Conservation (phyloP, 2,797 vertebrate genomes). For the Epinephelus malabaricus region DNA sequence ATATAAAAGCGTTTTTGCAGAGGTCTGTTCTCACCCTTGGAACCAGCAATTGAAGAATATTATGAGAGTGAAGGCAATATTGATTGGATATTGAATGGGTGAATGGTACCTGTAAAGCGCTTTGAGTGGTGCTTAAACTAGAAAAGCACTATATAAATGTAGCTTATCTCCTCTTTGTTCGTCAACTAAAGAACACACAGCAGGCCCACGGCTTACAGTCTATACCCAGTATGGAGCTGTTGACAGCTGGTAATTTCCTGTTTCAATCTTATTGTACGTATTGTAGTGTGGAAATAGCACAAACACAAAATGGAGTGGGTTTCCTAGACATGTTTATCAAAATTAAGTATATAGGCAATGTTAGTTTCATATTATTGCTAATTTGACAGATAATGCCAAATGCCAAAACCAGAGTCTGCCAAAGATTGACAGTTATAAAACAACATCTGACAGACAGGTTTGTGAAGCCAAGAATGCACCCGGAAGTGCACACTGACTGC, state of each 20-base stretch:
- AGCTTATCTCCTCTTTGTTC: no score
- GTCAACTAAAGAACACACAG: no score
- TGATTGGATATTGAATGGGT: no score
- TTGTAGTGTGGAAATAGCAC: not conserved
- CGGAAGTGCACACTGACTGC: not conserved
- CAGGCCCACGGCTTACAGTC: no score
- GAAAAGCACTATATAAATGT: no score
- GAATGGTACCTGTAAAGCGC: no score
- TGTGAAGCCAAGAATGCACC: not conserved
- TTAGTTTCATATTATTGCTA: not conserved
- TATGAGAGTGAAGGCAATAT: no score
- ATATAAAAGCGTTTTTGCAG: no score
- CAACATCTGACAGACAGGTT: not conserved
- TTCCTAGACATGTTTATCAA: not conserved
- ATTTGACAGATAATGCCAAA: not conserved
- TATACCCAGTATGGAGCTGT: not conserved
- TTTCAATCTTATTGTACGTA: not conserved
- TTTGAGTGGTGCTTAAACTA: no score
- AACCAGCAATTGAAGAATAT: no score
- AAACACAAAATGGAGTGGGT: not conserved
- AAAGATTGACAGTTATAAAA: not conserved
- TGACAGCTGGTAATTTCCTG: not conserved
- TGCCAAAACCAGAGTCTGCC: not conserved
- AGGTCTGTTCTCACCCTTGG: no score
- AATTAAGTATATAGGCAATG: not conserved